These are phyloP conservation scores for Ips nitidus DNA, from an alignment of 1,140 invertebrate genomes.

Conservation along the genomic window DNA sequence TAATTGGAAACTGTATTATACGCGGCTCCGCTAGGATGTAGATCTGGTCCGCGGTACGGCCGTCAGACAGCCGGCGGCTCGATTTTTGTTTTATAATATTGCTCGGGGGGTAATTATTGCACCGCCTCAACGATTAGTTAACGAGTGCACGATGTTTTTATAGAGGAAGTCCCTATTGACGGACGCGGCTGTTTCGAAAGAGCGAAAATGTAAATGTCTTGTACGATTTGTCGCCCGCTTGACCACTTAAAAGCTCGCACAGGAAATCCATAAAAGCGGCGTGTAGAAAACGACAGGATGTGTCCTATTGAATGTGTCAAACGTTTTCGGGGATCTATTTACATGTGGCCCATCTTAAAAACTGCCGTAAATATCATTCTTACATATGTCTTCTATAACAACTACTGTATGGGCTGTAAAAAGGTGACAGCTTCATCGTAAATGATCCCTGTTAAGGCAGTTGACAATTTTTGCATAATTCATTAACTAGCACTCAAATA, in stretches of 20 bases:
- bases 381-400: no score
- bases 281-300: slow-evolving; percentile 16
- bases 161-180: no score
- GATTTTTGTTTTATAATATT: no score
- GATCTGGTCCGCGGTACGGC: neutral
- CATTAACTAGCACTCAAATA: no score
- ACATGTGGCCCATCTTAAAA: slow-evolving; percentile 14
- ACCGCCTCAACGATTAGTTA: no score
- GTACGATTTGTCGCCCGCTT: slow-evolving; percentile 16
- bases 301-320: slow-evolving; percentile 20
- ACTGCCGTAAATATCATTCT: neutral
- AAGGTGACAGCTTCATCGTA: no score
- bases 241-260: slow-evolving; percentile 14
- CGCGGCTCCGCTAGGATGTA: neutral
- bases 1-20: slow-evolving; percentile 1
- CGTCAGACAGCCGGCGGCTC: neutral
- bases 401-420: no score
- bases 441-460: no score
- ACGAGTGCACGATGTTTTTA: no score
- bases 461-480: no score
- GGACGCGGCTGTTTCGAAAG: neutral
- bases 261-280: slow-evolving; percentile 20
- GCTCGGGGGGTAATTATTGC: no score
- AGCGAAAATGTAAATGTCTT: slow-evolving; percentile 20
- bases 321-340: slow-evolving; percentile 4